Evolutionary conservation across 2,113 vertebrate genomes (phyloP).

Genomic region (Callospermophilus lateralis): DNA sequence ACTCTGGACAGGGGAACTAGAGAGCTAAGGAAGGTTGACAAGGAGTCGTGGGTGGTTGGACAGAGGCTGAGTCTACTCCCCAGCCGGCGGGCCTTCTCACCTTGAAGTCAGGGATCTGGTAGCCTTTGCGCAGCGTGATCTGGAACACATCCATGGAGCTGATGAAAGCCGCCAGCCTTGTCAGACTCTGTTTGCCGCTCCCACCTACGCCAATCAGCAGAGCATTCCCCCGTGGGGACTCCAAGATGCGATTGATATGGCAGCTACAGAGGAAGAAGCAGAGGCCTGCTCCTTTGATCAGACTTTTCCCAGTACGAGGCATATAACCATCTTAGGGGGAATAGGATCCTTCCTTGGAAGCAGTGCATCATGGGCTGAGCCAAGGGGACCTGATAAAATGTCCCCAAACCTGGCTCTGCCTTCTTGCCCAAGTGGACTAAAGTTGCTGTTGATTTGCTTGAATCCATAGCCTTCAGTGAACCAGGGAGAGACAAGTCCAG

Average conservation of each 20-base stretch:
- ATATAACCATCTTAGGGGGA: rapidly evolving
- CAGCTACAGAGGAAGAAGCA: slow-evolving; percentile 88
- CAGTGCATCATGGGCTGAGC: background rate
- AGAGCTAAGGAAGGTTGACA: background rate
- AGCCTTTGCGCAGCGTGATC: slow-evolving; percentile 95
- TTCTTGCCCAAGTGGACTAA: background rate
- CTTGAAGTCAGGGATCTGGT: slow-evolving; percentile 94
- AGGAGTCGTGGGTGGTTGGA: background rate
- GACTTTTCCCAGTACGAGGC: background rate
- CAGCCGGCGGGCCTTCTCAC: slow-evolving; percentile 75
- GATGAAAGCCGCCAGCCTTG: slow-evolving; percentile 97
- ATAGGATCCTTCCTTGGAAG: background rate
- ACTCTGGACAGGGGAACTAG: background rate
- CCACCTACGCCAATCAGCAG: slow-evolving; percentile 97
- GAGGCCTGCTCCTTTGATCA: rapidly evolving
- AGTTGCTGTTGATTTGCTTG: background rate
- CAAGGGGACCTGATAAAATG: background rate
- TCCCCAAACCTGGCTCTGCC: background rate
- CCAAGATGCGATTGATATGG: slow-evolving; percentile 95
- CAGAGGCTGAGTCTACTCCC: background rate
- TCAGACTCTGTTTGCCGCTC: slow-evolving; percentile 97
- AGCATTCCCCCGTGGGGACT: slow-evolving; percentile 94
- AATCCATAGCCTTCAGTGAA: background rate
- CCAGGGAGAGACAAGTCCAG: background rate
- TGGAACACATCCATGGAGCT: slow-evolving; percentile 97